A percentile compares a stretch with the other conserved stretches of the same genome.
phyloP scores from a whole-genome alignment of 2,888 invertebrate species.

The Orthonychiurus folsomi region DNA sequence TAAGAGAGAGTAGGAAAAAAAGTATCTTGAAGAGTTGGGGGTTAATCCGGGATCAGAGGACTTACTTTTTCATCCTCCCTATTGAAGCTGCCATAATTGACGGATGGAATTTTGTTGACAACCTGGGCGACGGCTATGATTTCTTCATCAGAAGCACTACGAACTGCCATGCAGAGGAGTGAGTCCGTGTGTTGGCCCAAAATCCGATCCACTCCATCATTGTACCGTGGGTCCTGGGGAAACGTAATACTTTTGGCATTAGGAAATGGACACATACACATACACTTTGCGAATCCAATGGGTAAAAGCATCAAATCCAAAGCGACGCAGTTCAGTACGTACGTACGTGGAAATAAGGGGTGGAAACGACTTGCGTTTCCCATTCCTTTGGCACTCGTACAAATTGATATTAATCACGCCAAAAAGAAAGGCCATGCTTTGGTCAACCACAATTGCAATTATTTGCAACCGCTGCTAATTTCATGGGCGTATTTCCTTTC shows the following conservation, averaged over 20 bases:
- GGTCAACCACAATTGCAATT: neutral
- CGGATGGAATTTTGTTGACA: conserved; percentile 44
- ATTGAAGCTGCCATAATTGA: conserved; percentile 43
- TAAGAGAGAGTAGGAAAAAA: too few species aligned
- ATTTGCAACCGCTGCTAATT: too few species aligned
- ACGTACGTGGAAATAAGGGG: too few species aligned
- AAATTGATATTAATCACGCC: conserved; percentile 3
- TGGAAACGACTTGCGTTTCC: too few species aligned
- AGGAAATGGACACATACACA: conserved; percentile 14
- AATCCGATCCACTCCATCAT: conserved; percentile 48
- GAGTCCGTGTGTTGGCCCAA: conserved; percentile 47
- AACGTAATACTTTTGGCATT: conserved; percentile 4
- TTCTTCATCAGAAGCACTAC: conserved; percentile 44
- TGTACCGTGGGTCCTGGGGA: conserved; percentile 47
- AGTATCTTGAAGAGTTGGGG: too few species aligned
- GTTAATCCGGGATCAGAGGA: too few species aligned
- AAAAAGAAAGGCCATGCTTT: neutral
- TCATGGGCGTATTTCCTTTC: too few species aligned
- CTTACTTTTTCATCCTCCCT: conserved; percentile 46
- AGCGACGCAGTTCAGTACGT: too few species aligned
- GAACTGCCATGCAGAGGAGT: conserved; percentile 45
- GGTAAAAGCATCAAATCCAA: too few species aligned
- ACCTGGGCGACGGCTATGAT: conserved; percentile 46
- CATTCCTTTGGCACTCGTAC: too few species aligned
- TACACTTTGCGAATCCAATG: conserved; percentile 7